Evolutionary conservation across 2,797 vertebrate species (phyloP), one percentile per base, ranked within the genome.

Genomic region (Leuciscus waleckii): DNA sequence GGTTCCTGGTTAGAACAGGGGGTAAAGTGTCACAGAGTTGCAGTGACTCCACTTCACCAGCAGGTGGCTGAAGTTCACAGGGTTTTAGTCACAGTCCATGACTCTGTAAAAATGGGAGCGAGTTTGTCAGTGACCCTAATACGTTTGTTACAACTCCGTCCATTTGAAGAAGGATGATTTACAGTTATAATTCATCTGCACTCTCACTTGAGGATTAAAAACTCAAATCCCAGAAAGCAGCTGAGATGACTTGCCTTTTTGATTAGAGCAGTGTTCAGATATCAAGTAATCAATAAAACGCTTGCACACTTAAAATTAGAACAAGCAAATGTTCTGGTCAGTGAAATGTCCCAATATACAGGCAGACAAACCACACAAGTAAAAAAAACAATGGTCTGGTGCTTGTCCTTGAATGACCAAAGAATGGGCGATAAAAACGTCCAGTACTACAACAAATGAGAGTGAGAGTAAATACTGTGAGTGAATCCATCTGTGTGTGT

Each of bases 1-100:
- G 37, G 26, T 75, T 63, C 81, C 70, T 63, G 19, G 54, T 73
- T 17, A 76, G 32, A 85, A 68, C n/a, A n/a, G 26, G 54, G n/a
- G 74, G 35, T 68, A n/a, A 84, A 71, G 14, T 69, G 37, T 85
- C 13, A 63, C 19, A 9, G n/a, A 61, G 74, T 16, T 80, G 82
- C 76, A 85, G 63, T 88, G 63, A 65, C 79, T 85, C 56, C 35
- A 1, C 9, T 85, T 77, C 23, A 81, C 82, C 87, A 88, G 85
- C 63, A 85, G 83, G 87, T 87, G 87, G 85, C 70, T 26, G 67
- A 51, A 86, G 49, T 76, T 41, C 81, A 80, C 63, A 76, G 32
- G 61, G 61, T 17, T 74, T 82, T 80, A 71, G 8, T 71, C 5
- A 49, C 32, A 39, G 51, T 87, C 78, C 39, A 32, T 37, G n/a